A percentile compares a stretch with the other conserved stretches of the same genome.
Evolutionary conservation across 2,797 vertebrate species (phyloP).

Genomic region (Helarctos malayanus): DNA sequence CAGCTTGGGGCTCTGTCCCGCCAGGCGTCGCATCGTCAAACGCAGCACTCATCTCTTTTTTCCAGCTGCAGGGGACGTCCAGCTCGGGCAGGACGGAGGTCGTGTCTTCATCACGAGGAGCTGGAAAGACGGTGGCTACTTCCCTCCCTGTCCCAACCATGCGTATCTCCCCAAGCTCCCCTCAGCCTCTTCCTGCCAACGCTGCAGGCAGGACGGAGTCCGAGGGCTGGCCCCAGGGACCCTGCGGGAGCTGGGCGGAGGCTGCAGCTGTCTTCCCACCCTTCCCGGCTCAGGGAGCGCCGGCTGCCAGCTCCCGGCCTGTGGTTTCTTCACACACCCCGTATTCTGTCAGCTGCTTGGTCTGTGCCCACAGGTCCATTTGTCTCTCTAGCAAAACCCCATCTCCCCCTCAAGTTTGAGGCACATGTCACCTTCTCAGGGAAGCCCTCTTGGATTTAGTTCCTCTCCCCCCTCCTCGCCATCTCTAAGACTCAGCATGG

Average conservation of each 20-base stretch:
- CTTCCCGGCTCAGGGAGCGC: not conserved
- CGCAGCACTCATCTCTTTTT: not conserved
- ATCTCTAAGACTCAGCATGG: not conserved
- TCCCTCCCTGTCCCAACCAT: not conserved
- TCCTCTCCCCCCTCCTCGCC: not conserved
- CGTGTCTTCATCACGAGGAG: conserved; percentile 4
- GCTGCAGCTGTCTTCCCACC: not conserved
- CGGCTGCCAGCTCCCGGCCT: not conserved
- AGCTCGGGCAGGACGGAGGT: not conserved
- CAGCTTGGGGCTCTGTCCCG: not conserved
- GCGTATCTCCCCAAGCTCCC: not conserved
- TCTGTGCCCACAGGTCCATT: not conserved
- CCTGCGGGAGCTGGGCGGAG: not conserved
- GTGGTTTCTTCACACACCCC: not conserved
- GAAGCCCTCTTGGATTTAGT: not conserved
- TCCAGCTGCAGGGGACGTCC: conserved; percentile 39
- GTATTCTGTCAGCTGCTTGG: not conserved
- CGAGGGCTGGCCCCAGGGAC: not conserved
- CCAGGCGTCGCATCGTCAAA: not conserved
- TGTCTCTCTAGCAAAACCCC: not conserved
- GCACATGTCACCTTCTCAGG: not conserved
- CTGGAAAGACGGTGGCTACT: not conserved
- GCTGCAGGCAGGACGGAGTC: not conserved
- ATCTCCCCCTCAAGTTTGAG: not conserved
- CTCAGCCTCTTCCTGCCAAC: not conserved